Percentiles rank a stretch among this genome's conserved stretches.
Evolutionary conservation across 1,140 invertebrate genomes (phyloP).

Genomic region (Macrosteles quadrilineatus): DNA sequence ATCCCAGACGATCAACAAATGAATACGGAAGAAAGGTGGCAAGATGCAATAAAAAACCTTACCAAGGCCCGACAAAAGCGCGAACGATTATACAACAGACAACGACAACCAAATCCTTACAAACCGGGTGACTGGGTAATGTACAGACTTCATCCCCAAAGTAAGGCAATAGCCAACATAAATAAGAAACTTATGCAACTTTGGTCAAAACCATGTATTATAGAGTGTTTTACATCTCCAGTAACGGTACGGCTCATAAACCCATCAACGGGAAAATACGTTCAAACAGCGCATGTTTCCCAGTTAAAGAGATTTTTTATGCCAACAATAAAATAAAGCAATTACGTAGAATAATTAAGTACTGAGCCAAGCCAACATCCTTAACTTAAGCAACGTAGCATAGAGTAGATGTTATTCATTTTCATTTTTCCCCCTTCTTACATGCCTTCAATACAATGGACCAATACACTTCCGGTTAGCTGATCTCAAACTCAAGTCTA

Average conservation of each 20-base stretch:
- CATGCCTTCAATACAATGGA: background rate
- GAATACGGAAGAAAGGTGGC: background rate
- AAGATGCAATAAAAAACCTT: background rate
- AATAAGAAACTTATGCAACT: background rate
- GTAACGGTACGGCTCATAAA: background rate
- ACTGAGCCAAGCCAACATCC: no score
- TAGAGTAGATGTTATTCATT: background rate
- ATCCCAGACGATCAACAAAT: background rate
- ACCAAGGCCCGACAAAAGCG: background rate
- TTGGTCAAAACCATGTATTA: background rate
- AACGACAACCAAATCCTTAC: background rate
- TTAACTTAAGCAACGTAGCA: background rate
- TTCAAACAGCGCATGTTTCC: background rate
- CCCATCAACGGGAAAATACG: background rate
- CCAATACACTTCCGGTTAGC: no score
- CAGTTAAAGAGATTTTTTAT: constrained; percentile 3
- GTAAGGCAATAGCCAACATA: background rate
- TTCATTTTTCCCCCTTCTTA: background rate
- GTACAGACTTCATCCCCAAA: background rate
- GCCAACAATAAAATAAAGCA: no score
- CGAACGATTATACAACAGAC: background rate
- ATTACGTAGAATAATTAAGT: no score
- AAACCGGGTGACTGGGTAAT: background rate
- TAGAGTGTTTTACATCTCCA: background rate
- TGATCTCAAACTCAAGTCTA: no score